Base-by-base conservation (phyloP, 1,140 invertebrate species). In the Tetranychus urticae region DNA sequence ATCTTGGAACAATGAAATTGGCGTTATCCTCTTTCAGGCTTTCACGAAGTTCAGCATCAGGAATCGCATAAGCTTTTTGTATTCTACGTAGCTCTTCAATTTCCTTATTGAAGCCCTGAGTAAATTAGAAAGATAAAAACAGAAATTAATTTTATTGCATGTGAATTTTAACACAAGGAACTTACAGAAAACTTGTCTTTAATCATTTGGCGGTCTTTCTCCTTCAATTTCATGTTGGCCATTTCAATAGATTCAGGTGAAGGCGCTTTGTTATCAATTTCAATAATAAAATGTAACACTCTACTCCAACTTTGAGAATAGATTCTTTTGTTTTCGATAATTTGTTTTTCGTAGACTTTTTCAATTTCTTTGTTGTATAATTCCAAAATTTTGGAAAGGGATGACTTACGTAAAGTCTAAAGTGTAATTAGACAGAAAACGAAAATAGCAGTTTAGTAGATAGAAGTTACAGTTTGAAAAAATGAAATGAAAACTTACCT, bases 181-280 rank as follows among this genome's bases (percentile, higher is more conserved):
- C 79, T 77, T 73, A 88, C 86, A 58, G 85, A 78, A 76, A 90
- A 91, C 67, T 86, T 86, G 68, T 97, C 92, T 74, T 97, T 97
- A n/a, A 97, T 79, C 48, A 82, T 78, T 68, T 88, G 86, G 59
- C 84, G 76, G 71, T 91, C 87, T 72, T 86, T 89, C 69, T 91
- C 88, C 67, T 84, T 80, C 35, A 91, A 71, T 74, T 86, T 48
- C 52, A 55, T 55, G 39, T 47, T 61, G 57, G 69, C 67, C n/a
- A 62, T 37, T 35, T 62, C 56, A 31, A 56, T 47, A 1, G 48
- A 61, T 61, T 67, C 65, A 12, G 65, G 58, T 46, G 63, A 59
- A 45, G 69, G 65, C 66, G 71, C 66, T 61, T 72, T 71, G 36
- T 68, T 65, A 67, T 74, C 68, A 34, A 75, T 68, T 65, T 76